Conservation (phyloP, 2,113 vertebrate genomes). For the Kryptolebias marmoratus region DNA sequence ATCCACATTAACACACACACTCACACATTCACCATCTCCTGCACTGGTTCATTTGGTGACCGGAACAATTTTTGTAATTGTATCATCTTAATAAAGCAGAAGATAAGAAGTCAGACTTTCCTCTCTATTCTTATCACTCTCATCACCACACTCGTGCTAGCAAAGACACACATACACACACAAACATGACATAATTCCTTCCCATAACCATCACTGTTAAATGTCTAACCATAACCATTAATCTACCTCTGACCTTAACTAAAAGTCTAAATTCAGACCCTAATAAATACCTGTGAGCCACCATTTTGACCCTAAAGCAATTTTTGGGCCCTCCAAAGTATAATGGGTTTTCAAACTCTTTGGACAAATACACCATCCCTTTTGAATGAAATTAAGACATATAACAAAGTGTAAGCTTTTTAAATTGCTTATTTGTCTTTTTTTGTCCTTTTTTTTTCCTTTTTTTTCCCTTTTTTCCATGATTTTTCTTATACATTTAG, state of each 20-base stretch:
- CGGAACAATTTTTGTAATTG: conserved; percentile 83
- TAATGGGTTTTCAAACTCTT: too few species aligned
- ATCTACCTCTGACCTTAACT: not conserved
- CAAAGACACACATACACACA: not conserved
- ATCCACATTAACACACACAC: conserved; percentile 12
- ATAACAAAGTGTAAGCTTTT: too few species aligned
- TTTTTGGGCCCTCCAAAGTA: too few species aligned
- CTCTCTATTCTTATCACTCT: conserved; percentile 65
- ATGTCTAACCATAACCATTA: not conserved
- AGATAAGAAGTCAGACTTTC: conserved; percentile 74
- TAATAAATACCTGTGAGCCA: too few species aligned
- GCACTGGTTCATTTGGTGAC: conserved; percentile 75
- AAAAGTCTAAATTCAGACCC: too few species aligned
- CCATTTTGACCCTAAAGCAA: too few species aligned
- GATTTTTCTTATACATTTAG: too few species aligned
- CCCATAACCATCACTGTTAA: not conserved
- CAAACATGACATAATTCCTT: not conserved
- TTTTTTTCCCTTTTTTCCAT: too few species aligned
- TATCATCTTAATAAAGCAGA: conserved; percentile 78
- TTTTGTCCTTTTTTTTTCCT: too few species aligned
- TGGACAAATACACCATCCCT: too few species aligned
- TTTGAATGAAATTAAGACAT: too few species aligned
- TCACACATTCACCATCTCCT: conserved; percentile 49
- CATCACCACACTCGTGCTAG: conserved; percentile 29
- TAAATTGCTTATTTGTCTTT: too few species aligned